Base-by-base conservation (phyloP, 2,888 invertebrate genomes). In the Autographa pulchrina region DNA sequence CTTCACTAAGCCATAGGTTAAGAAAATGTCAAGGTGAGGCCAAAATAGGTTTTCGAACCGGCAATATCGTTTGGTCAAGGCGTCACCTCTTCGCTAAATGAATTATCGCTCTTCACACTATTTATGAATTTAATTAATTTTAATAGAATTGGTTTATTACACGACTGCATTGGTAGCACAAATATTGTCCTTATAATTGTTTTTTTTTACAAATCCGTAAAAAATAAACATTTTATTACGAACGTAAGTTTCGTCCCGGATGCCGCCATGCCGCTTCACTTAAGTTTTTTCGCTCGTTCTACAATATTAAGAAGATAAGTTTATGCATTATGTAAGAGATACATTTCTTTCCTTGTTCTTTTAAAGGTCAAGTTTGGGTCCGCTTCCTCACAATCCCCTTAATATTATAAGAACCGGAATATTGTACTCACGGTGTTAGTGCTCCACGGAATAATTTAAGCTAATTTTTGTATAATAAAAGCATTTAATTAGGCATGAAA, bases 361-460 rank as follows among this genome's bases (percentile, higher is more conserved):
- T 60, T 31, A 73, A 74, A 81, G 78, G 76, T 78, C 79, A 81
- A 77, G 68, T 70, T 70, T 69, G 73, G 68, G 63, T 76, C 59
- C 60, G 65, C 60, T 70, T 75, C 75, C 72, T 67, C 6, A 56
- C 63, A 64, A 68, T 65, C 61, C n/a, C 54, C 43, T 32, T 61
- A 18, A 70, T 61, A 59, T 58, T 41, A 20, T 65, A 31, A 43
- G 38, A 20, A 14, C 16, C 18, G 20, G 54, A 20, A 25, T 25
- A 11, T 32, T 62, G 18, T 54, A n/a, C 9, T 20, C 61, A 56
- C 25, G 13, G n/a, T 54, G n/a, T 62, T 67, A 60, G 59, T 54
- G 32, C 62, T 65, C 64, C 38, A 32, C 56, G 38, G 11, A 64
- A 70, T 25, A 64, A 66, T 38, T 38, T 54, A 32, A 32, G 13